Evolutionary conservation across 1,140 invertebrate genomes (phyloP).

Genomic region (Caenorhabditis tropicalis): DNA sequence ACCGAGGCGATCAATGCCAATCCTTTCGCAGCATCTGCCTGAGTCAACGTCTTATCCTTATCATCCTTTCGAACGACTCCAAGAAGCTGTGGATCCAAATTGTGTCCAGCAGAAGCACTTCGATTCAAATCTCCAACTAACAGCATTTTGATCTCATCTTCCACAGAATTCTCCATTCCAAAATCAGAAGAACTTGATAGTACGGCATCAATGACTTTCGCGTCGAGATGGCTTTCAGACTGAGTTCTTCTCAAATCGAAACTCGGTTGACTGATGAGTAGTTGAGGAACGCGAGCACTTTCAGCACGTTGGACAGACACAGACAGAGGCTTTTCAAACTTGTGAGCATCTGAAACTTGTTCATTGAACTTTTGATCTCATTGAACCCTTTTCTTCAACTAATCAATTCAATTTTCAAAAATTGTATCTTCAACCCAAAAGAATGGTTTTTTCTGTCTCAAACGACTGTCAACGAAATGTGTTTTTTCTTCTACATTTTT

Average conservation of each 20-base stretch:
- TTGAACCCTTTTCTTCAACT: not conserved
- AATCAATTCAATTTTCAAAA: not conserved
- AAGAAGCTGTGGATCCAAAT: conserved; percentile 17
- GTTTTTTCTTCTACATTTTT: conserved; percentile 9
- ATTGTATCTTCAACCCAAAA: not conserved
- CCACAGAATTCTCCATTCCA: conserved; percentile 19
- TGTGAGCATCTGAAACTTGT: conserved; percentile 3
- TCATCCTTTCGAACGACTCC: conserved; percentile 5
- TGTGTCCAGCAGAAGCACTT: not conserved
- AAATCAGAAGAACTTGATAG: conserved; percentile 21
- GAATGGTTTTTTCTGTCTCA: not conserved
- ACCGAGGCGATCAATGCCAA: conserved; percentile 26
- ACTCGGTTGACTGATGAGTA: conserved; percentile 54
- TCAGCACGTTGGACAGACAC: conserved; percentile 53
- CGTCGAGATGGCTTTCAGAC: conserved; percentile 30
- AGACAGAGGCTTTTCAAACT: not conserved
- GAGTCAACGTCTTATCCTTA: conserved; percentile 36
- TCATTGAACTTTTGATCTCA: not conserved
- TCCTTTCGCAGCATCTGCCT: conserved; percentile 23
- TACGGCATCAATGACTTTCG: conserved; percentile 41
- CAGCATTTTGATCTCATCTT: conserved; percentile 6
- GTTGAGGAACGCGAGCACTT: conserved; percentile 57
- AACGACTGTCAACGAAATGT: not conserved
- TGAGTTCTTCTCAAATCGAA: conserved; percentile 57
- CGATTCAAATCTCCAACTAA: conserved; percentile 16